Conservation (phyloP, 2,113 vertebrate species). For the Grallaria varia region DNA sequence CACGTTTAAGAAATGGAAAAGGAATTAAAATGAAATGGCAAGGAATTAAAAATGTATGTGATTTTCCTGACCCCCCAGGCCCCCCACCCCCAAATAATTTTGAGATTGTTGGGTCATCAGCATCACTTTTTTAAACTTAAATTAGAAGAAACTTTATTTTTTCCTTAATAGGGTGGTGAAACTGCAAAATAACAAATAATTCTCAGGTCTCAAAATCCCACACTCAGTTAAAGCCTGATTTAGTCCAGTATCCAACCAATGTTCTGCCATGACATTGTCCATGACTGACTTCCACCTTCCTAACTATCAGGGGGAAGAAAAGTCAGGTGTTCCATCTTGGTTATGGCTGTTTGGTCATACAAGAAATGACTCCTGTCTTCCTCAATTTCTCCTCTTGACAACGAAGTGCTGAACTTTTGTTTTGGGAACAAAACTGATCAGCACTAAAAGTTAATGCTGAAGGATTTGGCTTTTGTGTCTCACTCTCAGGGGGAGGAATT, state of each 20-base stretch:
- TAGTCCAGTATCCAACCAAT: not conserved
- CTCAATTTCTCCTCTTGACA: not conserved
- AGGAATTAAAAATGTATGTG: not conserved
- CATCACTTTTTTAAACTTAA: not conserved
- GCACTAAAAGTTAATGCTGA: not conserved
- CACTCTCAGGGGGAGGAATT: not conserved
- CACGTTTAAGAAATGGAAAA: not conserved
- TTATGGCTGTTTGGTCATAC: not conserved
- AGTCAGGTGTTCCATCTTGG: not conserved
- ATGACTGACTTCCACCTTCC: not conserved
- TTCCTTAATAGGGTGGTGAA: not conserved
- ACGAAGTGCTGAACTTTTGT: not conserved
- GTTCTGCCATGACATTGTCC: not conserved
- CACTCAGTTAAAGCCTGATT: not conserved
- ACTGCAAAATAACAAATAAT: not conserved
- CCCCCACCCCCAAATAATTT: not conserved
- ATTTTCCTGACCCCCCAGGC: not conserved
- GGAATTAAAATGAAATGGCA: not conserved
- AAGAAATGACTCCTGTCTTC: slow-evolving; percentile 7
- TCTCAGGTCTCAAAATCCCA: not conserved
- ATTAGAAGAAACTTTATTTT: not conserved
- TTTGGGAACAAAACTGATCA: slow-evolving; percentile 10
- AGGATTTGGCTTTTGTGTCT: not conserved
- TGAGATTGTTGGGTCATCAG: not conserved
- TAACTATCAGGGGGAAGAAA: not conserved